Percentiles rank a stretch among this genome's conserved stretches.
phyloP scores from a whole-genome alignment of 1,140 invertebrate genomes.

The Muscidifurax raptorellus region DNA sequence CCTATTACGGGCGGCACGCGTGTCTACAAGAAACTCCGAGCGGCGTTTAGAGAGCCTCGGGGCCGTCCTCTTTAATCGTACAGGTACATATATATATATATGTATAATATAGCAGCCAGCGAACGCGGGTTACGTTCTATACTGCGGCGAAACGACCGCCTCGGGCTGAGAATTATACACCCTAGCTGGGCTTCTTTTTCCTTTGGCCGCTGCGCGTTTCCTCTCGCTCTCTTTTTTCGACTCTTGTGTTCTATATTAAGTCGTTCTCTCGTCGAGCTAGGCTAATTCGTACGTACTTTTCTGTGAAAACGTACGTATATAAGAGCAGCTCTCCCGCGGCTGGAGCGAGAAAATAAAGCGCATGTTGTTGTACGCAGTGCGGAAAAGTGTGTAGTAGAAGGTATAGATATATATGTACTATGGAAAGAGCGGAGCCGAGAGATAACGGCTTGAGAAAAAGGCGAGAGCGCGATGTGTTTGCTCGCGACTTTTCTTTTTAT shows the following conservation, averaged over 20 bases:
- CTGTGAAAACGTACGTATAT: not conserved
- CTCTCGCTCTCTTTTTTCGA: not conserved
- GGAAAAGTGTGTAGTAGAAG: not conserved
- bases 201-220: not conserved
- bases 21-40: too few relatives aligned
- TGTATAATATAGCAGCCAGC: too few relatives aligned
- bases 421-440: not conserved
- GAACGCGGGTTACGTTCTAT: not conserved
- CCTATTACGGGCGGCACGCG: too few relatives aligned
- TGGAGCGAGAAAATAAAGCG: not conserved
- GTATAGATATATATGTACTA: too few relatives aligned
- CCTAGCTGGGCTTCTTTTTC: not conserved
- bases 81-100: too few relatives aligned
- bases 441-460: conserved; percentile 4
- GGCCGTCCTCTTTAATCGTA: conserved; percentile 6
- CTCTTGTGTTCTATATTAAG: conserved; percentile 3
- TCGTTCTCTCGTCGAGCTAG: not conserved
- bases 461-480: not conserved
- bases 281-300: not conserved
- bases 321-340: not conserved
- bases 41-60: not conserved
- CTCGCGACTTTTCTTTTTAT: not conserved
- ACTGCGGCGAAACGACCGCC: not conserved
- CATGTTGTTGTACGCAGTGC: not conserved
- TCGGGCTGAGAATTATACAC: conserved; percentile 13